These are phyloP conservation scores for Suncus etruscus DNA, from an alignment of 2,113 vertebrate genomes.

Conservation along the genomic window DNA sequence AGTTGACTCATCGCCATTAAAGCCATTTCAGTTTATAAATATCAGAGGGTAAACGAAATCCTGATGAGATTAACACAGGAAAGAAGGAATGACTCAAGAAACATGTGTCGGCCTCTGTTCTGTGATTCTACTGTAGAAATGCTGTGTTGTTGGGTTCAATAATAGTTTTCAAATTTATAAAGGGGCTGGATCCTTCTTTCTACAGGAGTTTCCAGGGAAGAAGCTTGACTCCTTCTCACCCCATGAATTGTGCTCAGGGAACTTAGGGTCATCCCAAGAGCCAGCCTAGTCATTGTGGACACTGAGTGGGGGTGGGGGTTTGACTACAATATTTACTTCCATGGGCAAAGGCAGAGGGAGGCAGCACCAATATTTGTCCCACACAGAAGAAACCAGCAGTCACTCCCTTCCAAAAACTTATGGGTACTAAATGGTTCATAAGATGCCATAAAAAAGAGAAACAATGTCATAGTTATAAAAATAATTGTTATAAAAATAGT, in stretches of 20 bases:
- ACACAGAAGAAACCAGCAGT: constrained; percentile 6
- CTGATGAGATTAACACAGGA: background rate
- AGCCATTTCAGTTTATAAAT: constrained; percentile 48
- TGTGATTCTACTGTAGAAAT: background rate
- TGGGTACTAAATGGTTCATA: constrained; percentile 45
- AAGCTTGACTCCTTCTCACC: background rate
- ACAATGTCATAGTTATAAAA: background rate
- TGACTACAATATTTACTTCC: background rate
- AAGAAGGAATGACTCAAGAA: background rate
- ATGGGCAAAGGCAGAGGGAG: background rate
- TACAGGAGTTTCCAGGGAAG: background rate
- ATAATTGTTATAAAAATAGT: background rate
- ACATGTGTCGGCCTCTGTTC: background rate
- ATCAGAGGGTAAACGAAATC: background rate
- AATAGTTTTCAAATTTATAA: background rate
- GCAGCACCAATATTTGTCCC: background rate
- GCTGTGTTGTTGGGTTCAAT: background rate
- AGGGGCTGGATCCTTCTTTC: background rate
- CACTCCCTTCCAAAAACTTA: constrained; percentile 20
- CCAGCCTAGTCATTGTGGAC: background rate
- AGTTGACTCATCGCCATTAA: constrained; percentile 17
- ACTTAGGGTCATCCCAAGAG: background rate
- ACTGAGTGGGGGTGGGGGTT: background rate
- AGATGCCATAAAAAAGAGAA: background rate
- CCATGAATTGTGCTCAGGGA: background rate